Conservation (phyloP, 2,113 vertebrate species). For the Corythornis madagascariensis region DNA sequence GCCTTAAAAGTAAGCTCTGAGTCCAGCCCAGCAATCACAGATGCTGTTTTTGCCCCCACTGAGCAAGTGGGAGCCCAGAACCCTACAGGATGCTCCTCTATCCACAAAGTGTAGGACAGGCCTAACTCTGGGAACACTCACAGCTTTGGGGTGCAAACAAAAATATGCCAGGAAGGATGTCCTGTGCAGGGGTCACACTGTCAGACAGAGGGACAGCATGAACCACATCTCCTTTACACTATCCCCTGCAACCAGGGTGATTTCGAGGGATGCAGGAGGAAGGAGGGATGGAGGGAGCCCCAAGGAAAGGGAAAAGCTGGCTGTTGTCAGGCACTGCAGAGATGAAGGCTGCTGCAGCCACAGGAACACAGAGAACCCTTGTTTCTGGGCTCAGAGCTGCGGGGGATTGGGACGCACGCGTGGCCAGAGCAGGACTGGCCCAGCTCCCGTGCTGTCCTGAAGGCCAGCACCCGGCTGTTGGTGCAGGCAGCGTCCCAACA, state of each 20-base stretch:
- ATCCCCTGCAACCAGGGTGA: background rate
- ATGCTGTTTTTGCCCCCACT: background rate
- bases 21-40: background rate
- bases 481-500: background rate
- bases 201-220: rapidly evolving
- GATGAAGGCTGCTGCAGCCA: rapidly evolving
- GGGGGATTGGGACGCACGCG: background rate
- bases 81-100: background rate
- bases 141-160: background rate
- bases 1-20: background rate
- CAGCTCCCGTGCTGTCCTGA: background rate
- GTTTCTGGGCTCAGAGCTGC: background rate
- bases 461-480: background rate
- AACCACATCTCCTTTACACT: rapidly evolving
- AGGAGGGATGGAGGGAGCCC: background rate
- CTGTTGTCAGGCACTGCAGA: constrained; percentile 28
- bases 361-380: constrained; percentile 29
- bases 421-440: background rate
- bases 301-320: background rate
- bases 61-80: background rate
- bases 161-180: background rate
- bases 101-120: rapidly evolving
- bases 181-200: background rate
- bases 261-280: background rate
- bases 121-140: background rate